These are phyloP conservation scores for Gyps fulvus DNA, from an alignment of 2,113 vertebrate genomes.

Conservation along the genomic window DNA sequence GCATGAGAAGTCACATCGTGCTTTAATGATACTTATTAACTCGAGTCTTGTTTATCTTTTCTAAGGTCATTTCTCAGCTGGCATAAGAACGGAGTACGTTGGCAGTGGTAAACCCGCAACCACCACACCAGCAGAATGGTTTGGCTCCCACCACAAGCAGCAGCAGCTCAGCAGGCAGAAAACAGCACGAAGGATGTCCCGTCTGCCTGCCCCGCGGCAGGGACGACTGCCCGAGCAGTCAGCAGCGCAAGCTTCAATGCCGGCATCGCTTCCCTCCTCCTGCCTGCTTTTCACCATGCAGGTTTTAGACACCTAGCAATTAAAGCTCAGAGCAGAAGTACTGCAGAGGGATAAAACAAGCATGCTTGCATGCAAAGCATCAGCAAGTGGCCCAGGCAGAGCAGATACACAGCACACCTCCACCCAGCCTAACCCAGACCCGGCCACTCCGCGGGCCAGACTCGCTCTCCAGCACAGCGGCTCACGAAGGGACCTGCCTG, in stretches of 20 bases:
- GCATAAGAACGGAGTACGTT: rapidly evolving
- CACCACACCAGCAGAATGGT: rapidly evolving
- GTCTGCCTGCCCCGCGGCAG: too few relatives aligned
- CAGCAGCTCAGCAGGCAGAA: background rate
- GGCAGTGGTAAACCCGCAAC: background rate
- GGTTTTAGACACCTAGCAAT: background rate
- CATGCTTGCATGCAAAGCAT: background rate
- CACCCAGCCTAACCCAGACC: background rate
- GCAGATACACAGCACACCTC: background rate
- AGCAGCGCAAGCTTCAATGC: background rate
- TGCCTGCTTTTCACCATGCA: too few relatives aligned
- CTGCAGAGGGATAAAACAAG: background rate
- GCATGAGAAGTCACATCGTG: background rate
- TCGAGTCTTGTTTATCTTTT: background rate
- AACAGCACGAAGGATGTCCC: background rate
- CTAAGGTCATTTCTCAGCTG: background rate
- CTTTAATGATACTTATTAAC: constrained; percentile 16
- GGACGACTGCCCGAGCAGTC: background rate
- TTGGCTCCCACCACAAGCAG: background rate
- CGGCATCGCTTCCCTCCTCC: background rate
- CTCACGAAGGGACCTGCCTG: background rate
- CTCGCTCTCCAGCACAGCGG: background rate
- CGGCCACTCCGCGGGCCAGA: background rate
- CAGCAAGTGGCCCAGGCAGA: background rate
- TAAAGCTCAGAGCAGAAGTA: background rate